A percentile compares a stretch with the other conserved stretches of the same genome.
Evolutionary conservation across 2,888 invertebrate species (phyloP).

Genomic region (Drosophila monieri): DNA sequence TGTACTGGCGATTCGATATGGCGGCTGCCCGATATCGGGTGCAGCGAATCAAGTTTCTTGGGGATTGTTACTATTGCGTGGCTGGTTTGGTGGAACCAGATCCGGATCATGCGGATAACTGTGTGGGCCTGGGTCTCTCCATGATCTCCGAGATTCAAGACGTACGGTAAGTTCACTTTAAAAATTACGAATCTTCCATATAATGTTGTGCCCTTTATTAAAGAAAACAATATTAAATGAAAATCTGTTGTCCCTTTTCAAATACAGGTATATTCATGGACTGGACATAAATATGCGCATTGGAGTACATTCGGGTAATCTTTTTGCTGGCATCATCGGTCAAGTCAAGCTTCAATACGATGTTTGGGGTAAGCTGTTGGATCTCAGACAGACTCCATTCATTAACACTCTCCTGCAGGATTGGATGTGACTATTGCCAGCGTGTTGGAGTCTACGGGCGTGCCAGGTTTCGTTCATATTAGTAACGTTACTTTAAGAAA

Average conservation of each 20-base stretch:
- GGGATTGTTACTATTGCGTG: slow-evolving; percentile 97
- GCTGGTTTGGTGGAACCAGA: slow-evolving; percentile 92
- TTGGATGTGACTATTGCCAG: slow-evolving; percentile 96
- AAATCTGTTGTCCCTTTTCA: not conserved
- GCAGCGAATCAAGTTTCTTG: slow-evolving; percentile 94
- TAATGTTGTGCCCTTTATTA: no score
- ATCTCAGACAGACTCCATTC: not conserved
- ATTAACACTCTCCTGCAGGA: slow-evolving; percentile 29
- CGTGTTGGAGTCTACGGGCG: slow-evolving; percentile 96
- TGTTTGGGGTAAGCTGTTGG: slow-evolving; percentile 90
- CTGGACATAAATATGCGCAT: slow-evolving; percentile 97
- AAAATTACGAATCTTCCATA: no score
- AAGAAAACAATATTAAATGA: not conserved
- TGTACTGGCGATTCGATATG: slow-evolving; percentile 95
- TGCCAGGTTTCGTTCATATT: slow-evolving; percentile 94
- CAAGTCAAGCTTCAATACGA: slow-evolving; percentile 98
- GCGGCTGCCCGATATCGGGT: slow-evolving; percentile 92
- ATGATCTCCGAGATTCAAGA: slow-evolving; percentile 94
- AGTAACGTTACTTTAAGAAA: slow-evolving; percentile 88
- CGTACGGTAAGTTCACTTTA: slow-evolving; percentile 81
- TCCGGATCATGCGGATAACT: slow-evolving; percentile 92
- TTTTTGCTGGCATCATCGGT: slow-evolving; percentile 95
- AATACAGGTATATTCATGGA: slow-evolving; percentile 86
- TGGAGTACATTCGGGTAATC: slow-evolving; percentile 96
- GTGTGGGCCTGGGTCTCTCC: slow-evolving; percentile 93